phyloP scores from a whole-genome alignment of 2,797 vertebrate species.

The Macrochelys suwanniensis region DNA sequence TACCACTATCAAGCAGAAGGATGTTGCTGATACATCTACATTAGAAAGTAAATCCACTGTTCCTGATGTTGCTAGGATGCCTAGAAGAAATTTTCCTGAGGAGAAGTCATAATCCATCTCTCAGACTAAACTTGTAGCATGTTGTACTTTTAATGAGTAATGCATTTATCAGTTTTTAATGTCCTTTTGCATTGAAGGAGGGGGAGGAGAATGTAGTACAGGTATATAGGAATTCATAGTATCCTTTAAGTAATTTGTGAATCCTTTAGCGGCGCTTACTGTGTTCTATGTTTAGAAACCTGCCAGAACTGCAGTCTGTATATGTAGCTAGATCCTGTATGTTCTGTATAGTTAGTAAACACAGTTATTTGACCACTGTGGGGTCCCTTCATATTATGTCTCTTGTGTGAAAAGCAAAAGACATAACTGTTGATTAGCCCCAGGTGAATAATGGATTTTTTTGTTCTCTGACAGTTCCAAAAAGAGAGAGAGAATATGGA shows the following conservation, averaged over 20 bases:
- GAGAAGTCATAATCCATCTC: background rate
- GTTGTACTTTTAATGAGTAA: background rate
- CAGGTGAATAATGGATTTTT: too few relatives aligned
- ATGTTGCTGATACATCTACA: background rate
- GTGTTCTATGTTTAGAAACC: background rate
- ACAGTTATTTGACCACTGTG: background rate
- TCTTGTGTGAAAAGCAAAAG: too few relatives aligned
- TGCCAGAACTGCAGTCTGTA: background rate
- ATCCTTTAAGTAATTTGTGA: background rate
- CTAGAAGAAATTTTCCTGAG: background rate
- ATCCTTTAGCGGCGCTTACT: background rate
- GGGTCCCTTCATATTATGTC: background rate
- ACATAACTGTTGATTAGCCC: too few relatives aligned
- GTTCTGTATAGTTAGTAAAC: background rate
- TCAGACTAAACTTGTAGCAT: background rate
- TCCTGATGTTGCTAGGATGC: rapidly evolving
- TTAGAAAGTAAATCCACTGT: background rate
- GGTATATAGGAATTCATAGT: rapidly evolving
- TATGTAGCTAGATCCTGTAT: background rate
- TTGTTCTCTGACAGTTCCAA: too few relatives aligned
- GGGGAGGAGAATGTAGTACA: background rate
- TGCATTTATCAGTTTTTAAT: background rate
- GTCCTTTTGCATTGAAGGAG: background rate
- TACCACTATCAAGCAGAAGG: background rate
- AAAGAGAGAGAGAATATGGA: too few relatives aligned